Evolutionary conservation across 2,113 vertebrate species (phyloP), one percentile per base, ranked within the genome.

Genomic region (Pogona vitticeps): DNA sequence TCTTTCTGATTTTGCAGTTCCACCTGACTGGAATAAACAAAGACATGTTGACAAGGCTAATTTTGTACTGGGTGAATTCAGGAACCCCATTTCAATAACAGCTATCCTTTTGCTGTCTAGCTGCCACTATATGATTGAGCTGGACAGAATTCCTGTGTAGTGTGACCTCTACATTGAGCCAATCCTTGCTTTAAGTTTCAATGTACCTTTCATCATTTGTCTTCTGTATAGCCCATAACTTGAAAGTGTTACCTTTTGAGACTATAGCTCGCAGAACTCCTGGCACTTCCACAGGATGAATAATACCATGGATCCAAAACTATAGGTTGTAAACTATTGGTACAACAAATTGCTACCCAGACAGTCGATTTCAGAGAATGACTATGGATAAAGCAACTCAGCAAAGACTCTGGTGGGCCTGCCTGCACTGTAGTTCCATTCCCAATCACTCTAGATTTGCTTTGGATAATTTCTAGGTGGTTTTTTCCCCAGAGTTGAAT

Each of bases 61-160:
- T 84, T 85, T 56, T 85, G 42, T 67, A 63, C n/a, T 77, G 33
- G 31, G 7, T 56, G 5, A 77, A 85, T 58, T 78, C 26, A 85
- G 14, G 36, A 58, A 56, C 38, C 13, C 23, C 40, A 52, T 52
- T 31, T 52, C 46, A 52, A 52, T 52, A 52, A 52, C 46, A 52
- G 8, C 40, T 67, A 15, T 67, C 73, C 42, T 52, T 31, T 65
- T 76, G 38, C 31, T 76, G 20, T 67, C 15, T 77, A 61, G 23
- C 23, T 77, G 61, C 40, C 42, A 77, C 40, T 14, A n/a, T 42
- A n/a, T 71, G 38, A 83, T 83, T 52, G 23, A 71, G n/a, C 36
- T 83, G 68, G 70, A 38, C 52, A 58, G n/a, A 71, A 59, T 82
- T n/a, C 12, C 15, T 56, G 46, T 52, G 46, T 21, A 72, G 81